Evolutionary conservation across 2,888 invertebrate species (phyloP).

Genomic region (Abrostola triplasia): DNA sequence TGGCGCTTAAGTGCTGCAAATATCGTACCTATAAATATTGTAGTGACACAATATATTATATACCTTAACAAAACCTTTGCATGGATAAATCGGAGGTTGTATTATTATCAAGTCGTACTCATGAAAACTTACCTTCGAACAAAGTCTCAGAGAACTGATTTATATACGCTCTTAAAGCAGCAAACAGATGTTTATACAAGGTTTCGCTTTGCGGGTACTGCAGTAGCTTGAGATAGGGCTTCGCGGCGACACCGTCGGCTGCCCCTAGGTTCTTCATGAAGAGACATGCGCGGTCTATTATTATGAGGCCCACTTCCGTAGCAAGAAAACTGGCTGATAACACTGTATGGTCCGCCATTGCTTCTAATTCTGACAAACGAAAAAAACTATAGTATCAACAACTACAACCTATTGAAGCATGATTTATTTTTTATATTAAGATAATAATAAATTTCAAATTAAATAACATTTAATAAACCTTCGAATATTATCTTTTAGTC

Average conservation of each 20-base stretch:
- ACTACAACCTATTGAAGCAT: too few species aligned
- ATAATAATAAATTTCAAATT: too few species aligned
- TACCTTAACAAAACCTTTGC: too few species aligned
- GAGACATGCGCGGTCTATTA: slow-evolving; percentile 95
- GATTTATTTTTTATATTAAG: too few species aligned
- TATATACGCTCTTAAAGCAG: slow-evolving; percentile 96
- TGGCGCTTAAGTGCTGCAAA: too few species aligned
- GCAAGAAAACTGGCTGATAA: slow-evolving; percentile 89
- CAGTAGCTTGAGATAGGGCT: slow-evolving; percentile 95
- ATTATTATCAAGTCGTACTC: too few species aligned
- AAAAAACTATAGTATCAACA: too few species aligned
- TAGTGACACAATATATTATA: too few species aligned
- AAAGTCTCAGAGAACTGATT: slow-evolving; percentile 95
- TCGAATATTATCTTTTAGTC: too few species aligned
- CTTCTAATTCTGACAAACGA: slow-evolving; percentile 74
- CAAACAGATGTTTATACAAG: slow-evolving; percentile 96
- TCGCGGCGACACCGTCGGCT: slow-evolving; percentile 94
- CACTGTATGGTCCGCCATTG: slow-evolving; percentile 81
- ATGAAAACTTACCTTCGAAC: slow-evolving; percentile 90
- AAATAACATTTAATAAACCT: too few species aligned
- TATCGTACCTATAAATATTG: too few species aligned
- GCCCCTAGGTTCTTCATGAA: slow-evolving; percentile 94
- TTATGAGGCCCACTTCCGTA: slow-evolving; percentile 96
- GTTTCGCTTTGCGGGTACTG: slow-evolving; percentile 97
- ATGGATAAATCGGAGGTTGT: too few species aligned